phyloP scores from a whole-genome alignment of 2,888 invertebrate species.

The Pimpla rufipes region DNA sequence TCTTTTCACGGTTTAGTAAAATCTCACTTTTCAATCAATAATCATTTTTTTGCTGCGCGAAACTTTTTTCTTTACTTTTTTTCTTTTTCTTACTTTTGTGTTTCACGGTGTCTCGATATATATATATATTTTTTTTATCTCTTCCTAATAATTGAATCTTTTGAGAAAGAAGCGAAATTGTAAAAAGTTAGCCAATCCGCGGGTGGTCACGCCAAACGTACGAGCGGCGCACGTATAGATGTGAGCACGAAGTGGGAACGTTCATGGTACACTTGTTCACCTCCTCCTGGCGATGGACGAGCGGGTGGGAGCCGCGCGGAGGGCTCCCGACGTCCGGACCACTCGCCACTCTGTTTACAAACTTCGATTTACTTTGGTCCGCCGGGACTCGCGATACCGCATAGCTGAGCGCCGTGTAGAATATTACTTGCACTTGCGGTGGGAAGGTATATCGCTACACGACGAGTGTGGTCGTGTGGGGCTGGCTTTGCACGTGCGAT shows the following conservation, averaged over 20 bases:
- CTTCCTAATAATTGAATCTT: not conserved
- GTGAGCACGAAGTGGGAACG: slow-evolving; percentile 18
- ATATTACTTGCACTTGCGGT: slow-evolving; percentile 37
- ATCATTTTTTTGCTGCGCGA: not conserved
- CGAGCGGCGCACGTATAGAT: not conserved
- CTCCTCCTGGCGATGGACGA: too few relatives aligned
- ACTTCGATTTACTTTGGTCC: slow-evolving; percentile 53
- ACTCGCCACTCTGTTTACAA: slow-evolving; percentile 43
- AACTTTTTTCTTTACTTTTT: too few relatives aligned
- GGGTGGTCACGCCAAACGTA: not conserved
- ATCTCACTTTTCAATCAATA: not conserved
- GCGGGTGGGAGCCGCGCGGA: not conserved
- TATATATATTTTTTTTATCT: not conserved
- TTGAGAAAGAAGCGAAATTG: not conserved
- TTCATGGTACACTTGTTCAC: slow-evolving; percentile 20
- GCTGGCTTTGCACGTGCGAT: not conserved
- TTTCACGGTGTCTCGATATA: not conserved
- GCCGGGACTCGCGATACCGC: slow-evolving; percentile 37
- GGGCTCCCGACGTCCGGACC: not conserved
- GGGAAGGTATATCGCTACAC: not conserved
- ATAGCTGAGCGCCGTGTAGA: slow-evolving; percentile 20
- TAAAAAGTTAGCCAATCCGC: slow-evolving; percentile 1
- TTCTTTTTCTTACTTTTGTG: too few relatives aligned
- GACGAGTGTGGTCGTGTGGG: not conserved
- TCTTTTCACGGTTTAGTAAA: not conserved